phyloP scores from a whole-genome alignment of 2,113 vertebrate species.

The Ictidomys tridecemlineatus region DNA sequence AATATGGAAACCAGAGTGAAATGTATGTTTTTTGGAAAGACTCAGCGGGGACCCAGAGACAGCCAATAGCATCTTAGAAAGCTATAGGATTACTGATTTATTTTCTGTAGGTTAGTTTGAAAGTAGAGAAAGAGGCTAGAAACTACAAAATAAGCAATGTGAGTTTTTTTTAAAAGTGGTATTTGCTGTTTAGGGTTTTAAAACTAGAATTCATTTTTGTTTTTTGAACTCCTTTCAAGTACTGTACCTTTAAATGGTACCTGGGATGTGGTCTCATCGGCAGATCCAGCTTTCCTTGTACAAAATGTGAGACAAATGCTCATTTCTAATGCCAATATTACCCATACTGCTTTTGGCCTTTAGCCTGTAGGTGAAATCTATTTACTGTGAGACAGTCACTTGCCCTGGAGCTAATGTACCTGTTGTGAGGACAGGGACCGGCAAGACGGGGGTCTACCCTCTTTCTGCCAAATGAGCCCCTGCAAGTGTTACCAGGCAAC shows the following conservation, averaged over 20 bases:
- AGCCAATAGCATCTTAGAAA: background rate
- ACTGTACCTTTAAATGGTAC: slow-evolving; percentile 20
- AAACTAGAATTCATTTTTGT: background rate
- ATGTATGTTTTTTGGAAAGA: background rate
- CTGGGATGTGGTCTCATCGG: background rate
- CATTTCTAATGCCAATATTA: background rate
- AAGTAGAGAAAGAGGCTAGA: background rate
- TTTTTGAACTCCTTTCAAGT: background rate
- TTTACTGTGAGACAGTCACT: background rate
- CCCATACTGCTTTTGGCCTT: background rate
- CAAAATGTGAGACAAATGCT: background rate
- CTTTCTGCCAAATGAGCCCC: background rate
- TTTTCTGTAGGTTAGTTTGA: slow-evolving; percentile 26
- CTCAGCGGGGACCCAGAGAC: background rate
- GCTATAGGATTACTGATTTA: background rate
- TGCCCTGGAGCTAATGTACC: background rate
- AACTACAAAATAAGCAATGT: background rate
- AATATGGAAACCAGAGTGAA: background rate
- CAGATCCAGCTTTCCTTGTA: background rate
- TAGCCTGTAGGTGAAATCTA: background rate
- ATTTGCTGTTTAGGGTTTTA: slow-evolving; percentile 13
- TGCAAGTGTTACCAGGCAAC: background rate
- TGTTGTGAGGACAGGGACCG: background rate
- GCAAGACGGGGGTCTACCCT: background rate
- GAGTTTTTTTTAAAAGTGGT: background rate